Conservation (phyloP, 2,888 invertebrate species). For the Amphipoea lucens region DNA sequence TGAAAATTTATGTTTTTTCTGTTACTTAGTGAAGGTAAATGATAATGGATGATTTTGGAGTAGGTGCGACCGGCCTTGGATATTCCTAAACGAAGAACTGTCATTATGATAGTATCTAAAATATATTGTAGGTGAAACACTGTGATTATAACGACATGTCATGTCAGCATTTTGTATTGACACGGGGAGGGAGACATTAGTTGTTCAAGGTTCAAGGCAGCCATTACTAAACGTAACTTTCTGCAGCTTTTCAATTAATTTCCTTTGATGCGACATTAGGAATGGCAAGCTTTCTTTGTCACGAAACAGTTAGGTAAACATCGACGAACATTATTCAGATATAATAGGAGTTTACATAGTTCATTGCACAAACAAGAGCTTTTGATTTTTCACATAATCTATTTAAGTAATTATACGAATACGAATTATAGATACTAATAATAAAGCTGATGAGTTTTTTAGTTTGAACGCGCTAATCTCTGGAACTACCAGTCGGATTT, state of each 20-base stretch:
- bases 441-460: not conserved
- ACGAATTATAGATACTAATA: too few relatives aligned
- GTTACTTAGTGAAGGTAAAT: conserved; percentile 43
- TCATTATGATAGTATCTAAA: conserved; percentile 66
- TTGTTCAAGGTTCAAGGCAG: conserved; percentile 68
- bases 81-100: conserved; percentile 56
- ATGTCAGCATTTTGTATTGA: conserved; percentile 65
- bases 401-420: too few relatives aligned
- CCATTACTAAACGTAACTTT: conserved; percentile 52
- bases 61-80: conserved; percentile 56
- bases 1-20: conserved; percentile 57
- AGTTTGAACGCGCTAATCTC: not conserved
- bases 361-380: not conserved
- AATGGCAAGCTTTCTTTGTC: conserved; percentile 61
- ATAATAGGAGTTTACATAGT: conserved; percentile 5
- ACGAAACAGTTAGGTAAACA: conserved; percentile 57
- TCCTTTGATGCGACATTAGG: conserved; percentile 54
- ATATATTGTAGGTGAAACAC: conserved; percentile 62
- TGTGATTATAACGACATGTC: conserved; percentile 74
- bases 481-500: not conserved
- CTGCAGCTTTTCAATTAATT: conserved; percentile 63
- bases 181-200: conserved; percentile 53
- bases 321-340: conserved; percentile 32
- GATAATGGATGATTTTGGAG: conserved; percentile 68
- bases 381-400: not conserved